Evolutionary conservation across 2,797 vertebrate species (phyloP).

Genomic region (Falco concolor): DNA sequence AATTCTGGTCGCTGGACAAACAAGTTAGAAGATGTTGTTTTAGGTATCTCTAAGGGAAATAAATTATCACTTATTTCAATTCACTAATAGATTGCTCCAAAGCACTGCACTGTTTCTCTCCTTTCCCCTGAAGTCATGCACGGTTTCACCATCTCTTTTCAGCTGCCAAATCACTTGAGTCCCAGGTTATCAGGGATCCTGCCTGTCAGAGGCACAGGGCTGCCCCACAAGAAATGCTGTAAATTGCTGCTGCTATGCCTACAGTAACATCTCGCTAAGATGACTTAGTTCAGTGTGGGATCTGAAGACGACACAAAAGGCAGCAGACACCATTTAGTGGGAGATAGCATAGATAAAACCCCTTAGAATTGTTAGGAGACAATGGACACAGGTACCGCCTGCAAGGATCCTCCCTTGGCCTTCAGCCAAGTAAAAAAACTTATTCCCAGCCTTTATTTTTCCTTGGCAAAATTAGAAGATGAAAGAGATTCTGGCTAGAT

Average conservation of each 20-base stretch:
- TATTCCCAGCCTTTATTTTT: background rate
- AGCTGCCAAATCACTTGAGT: background rate
- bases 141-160: background rate
- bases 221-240: background rate
- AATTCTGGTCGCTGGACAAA: background rate
- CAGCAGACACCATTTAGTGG: background rate
- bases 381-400: background rate
- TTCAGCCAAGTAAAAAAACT: background rate
- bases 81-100: background rate
- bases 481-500: background rate
- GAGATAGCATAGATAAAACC: background rate
- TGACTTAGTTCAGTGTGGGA: background rate
- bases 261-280: background rate
- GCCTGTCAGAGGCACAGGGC: rapidly evolving
- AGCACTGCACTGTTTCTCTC: background rate
- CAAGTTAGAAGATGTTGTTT: background rate
- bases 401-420: background rate
- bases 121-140: background rate
- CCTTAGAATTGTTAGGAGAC: background rate
- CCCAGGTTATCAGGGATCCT: background rate
- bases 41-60: background rate
- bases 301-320: background rate
- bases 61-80: background rate
- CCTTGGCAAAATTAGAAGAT: background rate
- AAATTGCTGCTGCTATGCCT: background rate